phyloP scores from a whole-genome alignment of 2,797 vertebrate species.

The Amniataba percoides region DNA sequence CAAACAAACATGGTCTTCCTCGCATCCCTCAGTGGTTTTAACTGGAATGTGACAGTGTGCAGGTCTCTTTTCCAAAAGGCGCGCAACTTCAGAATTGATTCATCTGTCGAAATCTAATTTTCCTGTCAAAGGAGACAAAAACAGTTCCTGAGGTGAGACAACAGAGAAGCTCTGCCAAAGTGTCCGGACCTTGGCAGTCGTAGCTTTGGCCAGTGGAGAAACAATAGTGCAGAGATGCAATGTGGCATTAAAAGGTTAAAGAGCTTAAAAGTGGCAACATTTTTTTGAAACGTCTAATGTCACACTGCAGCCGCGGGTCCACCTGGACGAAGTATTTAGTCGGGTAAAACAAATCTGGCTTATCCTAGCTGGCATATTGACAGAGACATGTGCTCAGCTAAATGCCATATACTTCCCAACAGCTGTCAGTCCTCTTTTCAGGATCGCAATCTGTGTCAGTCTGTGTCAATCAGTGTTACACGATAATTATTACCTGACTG shows the following conservation, averaged over 20 bases:
- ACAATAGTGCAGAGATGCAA: background rate
- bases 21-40: too few species aligned
- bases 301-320: background rate
- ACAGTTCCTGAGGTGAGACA: background rate
- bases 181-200: background rate
- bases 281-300: background rate
- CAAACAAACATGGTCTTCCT: background rate
- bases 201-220: background rate
- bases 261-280: background rate
- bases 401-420: background rate
- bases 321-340: background rate
- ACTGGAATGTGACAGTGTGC: too few species aligned
- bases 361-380: background rate
- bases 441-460: background rate
- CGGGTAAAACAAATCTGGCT: background rate
- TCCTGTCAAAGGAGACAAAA: background rate
- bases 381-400: background rate
- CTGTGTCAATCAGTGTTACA: background rate
- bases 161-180: background rate
- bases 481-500: background rate
- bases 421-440: background rate
- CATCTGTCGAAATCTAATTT: background rate
- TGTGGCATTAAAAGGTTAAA: background rate
- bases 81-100: background rate
- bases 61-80: background rate